Evolutionary conservation across 2,113 vertebrate species (phyloP).

Genomic region (Caloenas nicobarica): DNA sequence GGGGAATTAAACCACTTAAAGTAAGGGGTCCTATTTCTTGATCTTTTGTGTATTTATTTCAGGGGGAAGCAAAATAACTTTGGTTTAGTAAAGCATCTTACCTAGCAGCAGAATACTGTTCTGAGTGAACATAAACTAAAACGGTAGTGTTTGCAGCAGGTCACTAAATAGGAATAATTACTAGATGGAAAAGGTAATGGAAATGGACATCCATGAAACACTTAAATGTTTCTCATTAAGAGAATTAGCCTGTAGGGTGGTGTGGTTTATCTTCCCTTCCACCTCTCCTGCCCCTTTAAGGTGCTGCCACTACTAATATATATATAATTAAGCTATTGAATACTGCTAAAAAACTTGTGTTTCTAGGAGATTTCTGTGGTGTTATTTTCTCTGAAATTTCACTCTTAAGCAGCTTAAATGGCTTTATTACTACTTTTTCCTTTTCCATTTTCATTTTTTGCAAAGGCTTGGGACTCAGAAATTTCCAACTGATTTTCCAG

Average conservation of each 20-base stretch:
- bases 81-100: neutral
- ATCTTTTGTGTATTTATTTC: neutral
- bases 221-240: neutral
- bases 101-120: neutral
- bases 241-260: neutral
- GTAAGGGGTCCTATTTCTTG: neutral
- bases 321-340: neutral
- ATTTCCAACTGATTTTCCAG: neutral
- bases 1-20: neutral
- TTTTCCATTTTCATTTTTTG: neutral
- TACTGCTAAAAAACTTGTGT: neutral
- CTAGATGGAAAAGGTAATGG: neutral
- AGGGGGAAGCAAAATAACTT: neutral
- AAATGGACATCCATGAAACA: neutral
- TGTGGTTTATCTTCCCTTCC: neutral
- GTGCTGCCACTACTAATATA: neutral
- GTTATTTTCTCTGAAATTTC: neutral
- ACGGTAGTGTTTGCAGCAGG: rapidly evolving
- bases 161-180: neutral
- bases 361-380: neutral
- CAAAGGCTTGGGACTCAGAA: neutral
- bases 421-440: neutral
- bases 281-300: neutral
- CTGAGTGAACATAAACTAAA: neutral
- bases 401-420: neutral